A percentile compares a stretch with the other conserved stretches of the same genome.
Conservation (phyloP, 2,113 vertebrate species). For the Muntiacus reevesi region DNA sequence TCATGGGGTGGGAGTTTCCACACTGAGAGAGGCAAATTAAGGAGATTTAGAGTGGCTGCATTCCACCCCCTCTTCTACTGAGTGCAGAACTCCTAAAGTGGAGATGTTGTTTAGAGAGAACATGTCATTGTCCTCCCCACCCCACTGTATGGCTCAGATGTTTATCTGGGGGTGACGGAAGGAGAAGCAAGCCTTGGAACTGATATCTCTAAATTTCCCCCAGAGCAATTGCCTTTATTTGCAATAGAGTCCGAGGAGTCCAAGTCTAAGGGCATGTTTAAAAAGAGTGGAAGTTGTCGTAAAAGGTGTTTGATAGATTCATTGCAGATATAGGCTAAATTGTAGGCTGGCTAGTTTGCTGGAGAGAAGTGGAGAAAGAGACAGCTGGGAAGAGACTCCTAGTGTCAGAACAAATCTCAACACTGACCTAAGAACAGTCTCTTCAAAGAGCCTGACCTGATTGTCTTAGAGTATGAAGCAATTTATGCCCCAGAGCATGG, state of each 20-base stretch:
- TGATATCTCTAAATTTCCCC: neutral
- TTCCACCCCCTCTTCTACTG: neutral
- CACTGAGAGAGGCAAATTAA: neutral
- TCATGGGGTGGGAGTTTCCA: neutral
- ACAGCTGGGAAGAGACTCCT: neutral
- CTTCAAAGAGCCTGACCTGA: neutral
- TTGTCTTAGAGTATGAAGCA: neutral
- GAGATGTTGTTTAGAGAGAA: neutral
- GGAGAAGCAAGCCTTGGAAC: neutral
- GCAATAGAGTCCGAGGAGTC: neutral
- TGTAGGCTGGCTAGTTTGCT: neutral
- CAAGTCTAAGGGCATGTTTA: neutral
- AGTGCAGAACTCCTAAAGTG: neutral
- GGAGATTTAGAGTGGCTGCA: neutral
- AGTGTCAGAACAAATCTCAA: neutral
- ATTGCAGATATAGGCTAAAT: neutral
- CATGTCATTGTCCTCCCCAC: neutral
- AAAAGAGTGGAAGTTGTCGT: neutral
- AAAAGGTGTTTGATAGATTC: neutral
- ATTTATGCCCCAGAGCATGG: neutral
- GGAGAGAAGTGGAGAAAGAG: neutral
- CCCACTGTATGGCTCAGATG: neutral
- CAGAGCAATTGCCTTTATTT: neutral
- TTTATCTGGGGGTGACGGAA: neutral
- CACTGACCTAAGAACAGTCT: neutral